phyloP scores from a whole-genome alignment of 2,113 vertebrate genomes.

The Antechinus stuartii region DNA sequence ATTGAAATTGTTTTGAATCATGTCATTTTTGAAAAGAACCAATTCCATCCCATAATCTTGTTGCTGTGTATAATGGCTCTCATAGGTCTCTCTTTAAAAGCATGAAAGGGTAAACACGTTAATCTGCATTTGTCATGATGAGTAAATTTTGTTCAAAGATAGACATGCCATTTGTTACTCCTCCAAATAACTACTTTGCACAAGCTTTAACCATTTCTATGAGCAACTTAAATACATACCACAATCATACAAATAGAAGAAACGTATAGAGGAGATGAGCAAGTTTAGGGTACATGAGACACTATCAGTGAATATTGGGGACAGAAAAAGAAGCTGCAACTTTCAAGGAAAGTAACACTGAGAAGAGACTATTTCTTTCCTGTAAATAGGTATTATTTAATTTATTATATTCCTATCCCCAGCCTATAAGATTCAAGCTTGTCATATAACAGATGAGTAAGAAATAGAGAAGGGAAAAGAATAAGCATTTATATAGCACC shows the following conservation, averaged over 20 bases:
- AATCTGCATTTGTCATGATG: neutral
- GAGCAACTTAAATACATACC: neutral
- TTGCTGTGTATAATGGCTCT: neutral
- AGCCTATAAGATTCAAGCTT: neutral
- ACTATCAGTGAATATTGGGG: neutral
- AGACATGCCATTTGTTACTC: neutral
- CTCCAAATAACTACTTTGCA: neutral
- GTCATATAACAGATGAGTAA: neutral
- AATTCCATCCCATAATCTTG: too few species aligned
- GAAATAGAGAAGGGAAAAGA: neutral
- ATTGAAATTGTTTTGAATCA: too few species aligned
- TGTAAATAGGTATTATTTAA: neutral
- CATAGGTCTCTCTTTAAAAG: neutral
- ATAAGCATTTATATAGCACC: neutral
- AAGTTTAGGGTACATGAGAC: neutral
- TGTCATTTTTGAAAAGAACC: too few species aligned
- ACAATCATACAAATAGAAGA: neutral
- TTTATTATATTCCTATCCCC: neutral
- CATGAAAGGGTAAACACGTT: neutral
- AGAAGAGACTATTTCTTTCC: neutral
- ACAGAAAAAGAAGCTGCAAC: neutral
- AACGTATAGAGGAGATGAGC: neutral
- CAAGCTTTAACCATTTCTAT: neutral
- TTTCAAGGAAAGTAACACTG: neutral
- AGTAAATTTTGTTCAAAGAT: neutral